Percentiles rank a stretch among this genome's conserved stretches.
Conservation (phyloP, 2,113 vertebrate species). For the Sciurus niger region DNA sequence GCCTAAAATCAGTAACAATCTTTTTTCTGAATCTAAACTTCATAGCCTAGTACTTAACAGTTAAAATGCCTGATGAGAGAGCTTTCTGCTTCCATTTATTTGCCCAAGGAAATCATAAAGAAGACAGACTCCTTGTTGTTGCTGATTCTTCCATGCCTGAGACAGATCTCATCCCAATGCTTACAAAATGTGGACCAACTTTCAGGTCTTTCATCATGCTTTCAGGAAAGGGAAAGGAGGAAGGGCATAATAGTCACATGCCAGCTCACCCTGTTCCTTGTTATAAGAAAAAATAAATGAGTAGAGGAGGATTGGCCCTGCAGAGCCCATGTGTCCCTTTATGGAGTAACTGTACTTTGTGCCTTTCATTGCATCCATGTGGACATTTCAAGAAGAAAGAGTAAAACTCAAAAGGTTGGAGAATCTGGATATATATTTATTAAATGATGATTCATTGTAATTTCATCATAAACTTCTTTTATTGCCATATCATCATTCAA, state of each 20-base stretch:
- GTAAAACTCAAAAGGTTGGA: too few relatives aligned
- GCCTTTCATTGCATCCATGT: too few relatives aligned
- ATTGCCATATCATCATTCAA: too few relatives aligned
- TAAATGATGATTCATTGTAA: too few relatives aligned
- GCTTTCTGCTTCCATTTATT: neutral
- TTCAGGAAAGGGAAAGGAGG: too few relatives aligned
- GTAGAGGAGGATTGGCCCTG: too few relatives aligned
- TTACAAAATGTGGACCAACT: neutral
- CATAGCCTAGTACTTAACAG: neutral
- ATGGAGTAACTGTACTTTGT: too few relatives aligned
- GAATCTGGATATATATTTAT: too few relatives aligned
- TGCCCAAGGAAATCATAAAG: neutral
- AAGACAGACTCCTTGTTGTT: neutral
- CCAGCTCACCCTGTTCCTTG: neutral
- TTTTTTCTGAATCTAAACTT: neutral
- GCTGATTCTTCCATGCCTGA: neutral
- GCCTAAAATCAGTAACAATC: neutral
- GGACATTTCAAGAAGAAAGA: too few relatives aligned
- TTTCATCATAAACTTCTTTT: too few relatives aligned
- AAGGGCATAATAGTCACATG: neutral
- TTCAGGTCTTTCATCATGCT: neutral
- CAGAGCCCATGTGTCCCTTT: too few relatives aligned
- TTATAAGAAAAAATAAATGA: neutral
- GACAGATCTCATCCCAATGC: neutral
- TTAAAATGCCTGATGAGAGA: neutral